These are phyloP conservation scores for Harpalus rufipes DNA, from an alignment of 2,888 invertebrate species.

Conservation along the genomic window DNA sequence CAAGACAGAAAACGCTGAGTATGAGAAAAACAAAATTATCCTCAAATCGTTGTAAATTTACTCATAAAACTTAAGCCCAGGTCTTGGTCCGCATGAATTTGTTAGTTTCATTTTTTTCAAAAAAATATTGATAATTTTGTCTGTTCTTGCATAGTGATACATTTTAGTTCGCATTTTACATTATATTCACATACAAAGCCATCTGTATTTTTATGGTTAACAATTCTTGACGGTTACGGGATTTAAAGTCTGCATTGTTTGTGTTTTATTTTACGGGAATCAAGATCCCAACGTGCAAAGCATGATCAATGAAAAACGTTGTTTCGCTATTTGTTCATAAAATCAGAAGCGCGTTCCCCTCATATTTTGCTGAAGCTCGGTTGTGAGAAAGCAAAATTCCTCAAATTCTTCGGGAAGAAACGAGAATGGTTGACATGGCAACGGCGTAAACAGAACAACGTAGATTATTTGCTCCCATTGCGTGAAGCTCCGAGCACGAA, in stretches of 20 bases:
- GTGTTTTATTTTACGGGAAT: neutral
- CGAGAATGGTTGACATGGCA: conserved; percentile 47
- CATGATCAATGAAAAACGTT: conserved; percentile 52
- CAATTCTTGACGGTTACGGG: neutral
- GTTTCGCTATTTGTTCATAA: conserved; percentile 50
- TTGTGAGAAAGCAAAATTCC: conserved; percentile 60
- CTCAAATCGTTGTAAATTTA: too few relatives aligned
- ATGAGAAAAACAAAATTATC: too few relatives aligned
- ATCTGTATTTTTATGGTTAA: neutral
- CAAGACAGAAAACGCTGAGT: too few relatives aligned
- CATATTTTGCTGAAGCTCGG: conserved; percentile 54
- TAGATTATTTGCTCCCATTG: conserved; percentile 40
- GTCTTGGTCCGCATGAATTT: too few relatives aligned
- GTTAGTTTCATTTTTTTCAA: too few relatives aligned
- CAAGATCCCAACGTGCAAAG: neutral
- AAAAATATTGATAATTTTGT: too few relatives aligned
- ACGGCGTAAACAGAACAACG: conserved; percentile 39
- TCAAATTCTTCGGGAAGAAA: conserved; percentile 57
- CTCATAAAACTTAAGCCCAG: too few relatives aligned
- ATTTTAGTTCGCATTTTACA: too few relatives aligned
- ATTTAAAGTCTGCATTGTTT: neutral
- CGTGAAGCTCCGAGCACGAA: conserved; percentile 6
- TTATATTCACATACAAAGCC: too few relatives aligned
- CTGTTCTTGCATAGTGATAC: too few relatives aligned
- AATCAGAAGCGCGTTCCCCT: conserved; percentile 56